These are phyloP conservation scores for Ephialtes manifestator DNA, from an alignment of 2,888 invertebrate species.

Conservation along the genomic window DNA sequence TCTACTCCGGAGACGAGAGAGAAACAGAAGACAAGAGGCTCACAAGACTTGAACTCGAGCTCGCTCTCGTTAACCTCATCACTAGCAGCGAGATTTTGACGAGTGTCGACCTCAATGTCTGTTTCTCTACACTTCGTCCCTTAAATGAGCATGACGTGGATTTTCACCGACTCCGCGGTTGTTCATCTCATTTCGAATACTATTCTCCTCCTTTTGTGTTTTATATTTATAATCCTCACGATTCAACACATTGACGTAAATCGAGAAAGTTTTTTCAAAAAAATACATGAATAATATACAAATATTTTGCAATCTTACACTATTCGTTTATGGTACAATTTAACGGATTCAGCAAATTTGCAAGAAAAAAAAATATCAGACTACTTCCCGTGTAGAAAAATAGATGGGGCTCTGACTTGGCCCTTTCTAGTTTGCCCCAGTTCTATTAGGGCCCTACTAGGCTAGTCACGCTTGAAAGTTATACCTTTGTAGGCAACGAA, in stretches of 20 bases:
- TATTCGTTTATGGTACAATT: too few species aligned
- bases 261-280: not conserved
- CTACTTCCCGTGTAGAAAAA: too few species aligned
- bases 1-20: not conserved
- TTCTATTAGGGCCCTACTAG: too few species aligned
- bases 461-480: too few species aligned
- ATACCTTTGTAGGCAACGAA: too few species aligned
- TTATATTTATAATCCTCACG: not conserved
- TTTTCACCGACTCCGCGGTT: constrained; percentile 20
- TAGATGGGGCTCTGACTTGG: too few species aligned
- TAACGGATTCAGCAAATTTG: too few species aligned
- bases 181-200: constrained; percentile 3
- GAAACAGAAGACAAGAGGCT: constrained; percentile 22
- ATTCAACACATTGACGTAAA: not conserved
- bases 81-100: constrained; percentile 68
- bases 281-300: too few species aligned
- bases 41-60: constrained; percentile 29
- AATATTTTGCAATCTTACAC: too few species aligned
- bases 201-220: not conserved
- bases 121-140: constrained; percentile 5
- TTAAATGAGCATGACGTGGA: constrained; percentile 37
- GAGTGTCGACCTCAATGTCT: constrained; percentile 66
- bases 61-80: constrained; percentile 69
- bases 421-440: too few species aligned
- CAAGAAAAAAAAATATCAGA: too few species aligned